Base-by-base conservation (phyloP, 2,888 invertebrate species). In the Drosophila dives region DNA sequence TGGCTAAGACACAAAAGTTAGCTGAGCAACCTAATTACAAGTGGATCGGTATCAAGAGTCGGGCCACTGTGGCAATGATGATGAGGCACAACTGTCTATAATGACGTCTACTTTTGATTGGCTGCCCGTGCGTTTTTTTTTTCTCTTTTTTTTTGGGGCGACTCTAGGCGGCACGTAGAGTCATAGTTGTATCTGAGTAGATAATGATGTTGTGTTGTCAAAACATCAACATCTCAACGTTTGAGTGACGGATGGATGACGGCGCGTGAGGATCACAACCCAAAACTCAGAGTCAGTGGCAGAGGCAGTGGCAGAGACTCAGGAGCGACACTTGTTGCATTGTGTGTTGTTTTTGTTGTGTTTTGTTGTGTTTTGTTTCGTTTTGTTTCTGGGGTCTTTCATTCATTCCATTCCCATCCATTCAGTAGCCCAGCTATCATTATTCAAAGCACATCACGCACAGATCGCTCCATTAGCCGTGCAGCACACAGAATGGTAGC, bases 161-260 rank as follows among this genome's bases (percentile, higher is more conserved):
- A 49, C 45, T 45, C 23, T 45, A 8, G 45, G 45, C n/a, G 45
- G 15, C 15, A 23, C 45, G 15, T 15, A 45, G 36, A 61, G 51
- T 26, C 33, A 61, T 75, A 82, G 76, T 75, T 85, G 76, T 71
- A 66, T 56, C 36, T 67, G 74, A 76, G 77, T 68, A 77, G 87
- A 83, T 90, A 90, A 87, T 87, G 86, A 90, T 87, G 88, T 85
- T 89, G 86, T 77, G 88, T 65, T 81, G 90, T 90, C 90, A 85
- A 89, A 89, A 90, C 84, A 82, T 86, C 86, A 86, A 80, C 80
- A 82, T 83, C 74, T 70, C 68, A 72, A 59, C 64, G 75, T 73
- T 69, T 73, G 69, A 81, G 73, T 80, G 83, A 89, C 85, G 75
- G 80, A 85, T 87, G 56, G 80, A 85, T 87, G 56, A 56, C 32